Base-by-base conservation (phyloP, 2,888 invertebrate genomes). In the Liodrosophila aerea region DNA sequence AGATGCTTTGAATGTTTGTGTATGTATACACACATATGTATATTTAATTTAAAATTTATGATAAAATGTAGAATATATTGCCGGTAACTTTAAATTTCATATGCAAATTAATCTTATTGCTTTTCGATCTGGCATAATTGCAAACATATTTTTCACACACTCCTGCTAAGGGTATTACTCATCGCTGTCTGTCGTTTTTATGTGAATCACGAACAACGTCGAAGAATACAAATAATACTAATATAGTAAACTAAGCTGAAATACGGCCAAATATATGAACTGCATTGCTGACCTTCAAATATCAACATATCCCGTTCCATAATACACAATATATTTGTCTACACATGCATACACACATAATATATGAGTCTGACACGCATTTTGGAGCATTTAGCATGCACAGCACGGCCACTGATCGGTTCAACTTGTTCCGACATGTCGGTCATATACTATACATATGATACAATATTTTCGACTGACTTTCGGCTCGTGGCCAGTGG, bases 41-140 rank as follows among this genome's bases (percentile, higher is more conserved):
- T n/a, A 54, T 59, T 62, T 67, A 62, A 66, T 72, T 75, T 81
- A 53, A 63, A 63, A 60, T 64, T 66, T 57, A 74, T 73, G 75
- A 36, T 73, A 70, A n/a, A n/a, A n/a, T n/a, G n/a, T 27, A 31
- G 33, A 69, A 57, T 51, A 18, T 40, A 15, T 27, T 29, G 37
- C 9, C 33, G 43, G 43, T 39, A 15, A 27, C 11, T 50, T 51
- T 36, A 18, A 44, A 22, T 22, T 22, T 22, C 22, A 5, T 22
- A 22, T 22, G 22, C 22, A 22, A 5, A 2, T 5, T 22, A 5
- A 22, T 22, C 3, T 22, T 2, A 2, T 22, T 4, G 3, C 3
- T 22, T 22, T 22, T 22, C 22, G 11, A 16, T 34, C 33, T 47
- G 62, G 56, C 62, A 70, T 64, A 64, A 70, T 71, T 62, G 58